Evolutionary conservation across 2,888 invertebrate genomes (phyloP), one percentile per base, ranked within the genome.

Genomic region (Cotesia congregata): DNA sequence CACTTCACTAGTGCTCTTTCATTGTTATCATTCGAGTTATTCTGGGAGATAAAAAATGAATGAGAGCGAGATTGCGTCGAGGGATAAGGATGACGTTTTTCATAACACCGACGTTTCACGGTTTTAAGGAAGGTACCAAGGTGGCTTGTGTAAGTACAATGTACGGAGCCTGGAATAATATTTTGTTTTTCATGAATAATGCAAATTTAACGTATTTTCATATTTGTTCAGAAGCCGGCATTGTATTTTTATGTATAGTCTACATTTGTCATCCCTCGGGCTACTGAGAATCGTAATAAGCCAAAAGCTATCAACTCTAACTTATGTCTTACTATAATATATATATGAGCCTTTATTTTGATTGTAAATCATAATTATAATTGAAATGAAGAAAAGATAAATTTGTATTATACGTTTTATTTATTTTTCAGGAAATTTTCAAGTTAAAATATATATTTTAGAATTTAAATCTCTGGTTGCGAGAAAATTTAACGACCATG

Each of bases 141-240:
- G 12, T 65, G 39, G 15, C 38, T 50, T 40, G 71, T 75, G 71
- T 60, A 64, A 60, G 73, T 69, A 77, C n/a, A 30, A 20, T 6
- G 39, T 64, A 65, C 65, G 65, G 41, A n/a, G 64, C 5, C 60
- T 73, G 73, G 39, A 77, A 77, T 73, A 69, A 74, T 77, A 73
- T 77, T 77, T 74, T 61, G 77, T 73, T 73, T 73, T 61, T 62
- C 77, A 77, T 77, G 77, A 77, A 77, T 77, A 73, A 77, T 74
- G 73, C 69, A 70, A 74, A 77, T 76, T 76, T 50, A 67, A 62
- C 17, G 17, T 39, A 68, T 76, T 73, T 72, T 73, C 73, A 72
- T 72, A 76, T 76, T 76, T 72, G 72, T 72, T 72, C 72, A 72
- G 67, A 61, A 30, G 3, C 30, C 12, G 50, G 12, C 12, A 50